Evolutionary conservation across 2,113 vertebrate species (phyloP), one percentile per base, ranked within the genome.

Genomic region (Sula dactylatra): DNA sequence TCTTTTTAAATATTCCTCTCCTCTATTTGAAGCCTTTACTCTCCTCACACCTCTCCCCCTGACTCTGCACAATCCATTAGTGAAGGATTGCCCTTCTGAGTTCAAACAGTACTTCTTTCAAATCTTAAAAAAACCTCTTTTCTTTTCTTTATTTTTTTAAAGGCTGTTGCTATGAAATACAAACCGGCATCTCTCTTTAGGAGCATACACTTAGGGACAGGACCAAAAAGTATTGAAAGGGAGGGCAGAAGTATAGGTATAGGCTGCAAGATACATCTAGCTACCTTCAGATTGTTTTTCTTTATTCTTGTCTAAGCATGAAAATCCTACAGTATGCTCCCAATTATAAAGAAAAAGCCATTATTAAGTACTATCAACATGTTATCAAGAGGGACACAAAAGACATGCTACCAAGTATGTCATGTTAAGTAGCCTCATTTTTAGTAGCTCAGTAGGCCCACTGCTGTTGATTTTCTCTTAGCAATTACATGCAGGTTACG

Each of bases 401-500:
- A 84, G 55, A 76, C 95, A 97, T 96, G 95, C 94, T 87, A 91
- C 61, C 45, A 89, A 92, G 21, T 78, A 49, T 3, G 3, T 89
- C 81, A 58, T 10, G 64, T 90, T 90, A 95, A 96, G 69, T 59
- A 97, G 82, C 76, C 82, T 87, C 54, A 13, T 32, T 77, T 96
- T 96, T 96, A 97, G 92, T 86, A 95, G 87, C 58, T 91, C 72
- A 73, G 45, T 40, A 74, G 49, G 38, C 66, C 34, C 42, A 59
- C 27, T 78, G 86, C 64, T 79, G n/a, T 55, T 73, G 62, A 69
- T 84, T 45, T 93, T 49, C 59, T 92, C 77, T 93, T 44, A 95
- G 88, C 88, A 84, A 93, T 82, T 92, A 95, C 97, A 97, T 94
- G 95, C 93, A 96, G 40, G 80, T 96, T 96, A 96, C 5, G 21